Conservation (phyloP, 2,888 invertebrate genomes). For the Metacarcinus magister region DNA sequence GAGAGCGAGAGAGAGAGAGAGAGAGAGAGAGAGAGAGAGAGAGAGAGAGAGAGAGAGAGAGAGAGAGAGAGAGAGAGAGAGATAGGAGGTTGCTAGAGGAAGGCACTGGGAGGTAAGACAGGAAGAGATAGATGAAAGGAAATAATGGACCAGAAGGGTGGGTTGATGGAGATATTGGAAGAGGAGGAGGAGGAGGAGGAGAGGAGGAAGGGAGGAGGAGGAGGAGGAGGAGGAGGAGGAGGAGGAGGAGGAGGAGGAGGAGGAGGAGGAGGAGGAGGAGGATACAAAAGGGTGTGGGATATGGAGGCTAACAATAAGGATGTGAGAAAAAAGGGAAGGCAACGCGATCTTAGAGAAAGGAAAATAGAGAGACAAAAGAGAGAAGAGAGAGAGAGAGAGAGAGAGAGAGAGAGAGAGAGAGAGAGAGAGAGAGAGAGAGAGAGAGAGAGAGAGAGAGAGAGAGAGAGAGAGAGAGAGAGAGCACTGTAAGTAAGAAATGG, state of each 20-base stretch:
- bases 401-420: conserved; percentile 20
- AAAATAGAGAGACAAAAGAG: no score
- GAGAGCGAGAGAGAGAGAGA: conserved; percentile 14
- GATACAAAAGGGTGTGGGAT: neutral
- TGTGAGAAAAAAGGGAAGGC: neutral
- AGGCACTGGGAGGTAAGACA: neutral
- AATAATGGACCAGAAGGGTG: neutral
- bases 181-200: neutral
- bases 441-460: neutral
- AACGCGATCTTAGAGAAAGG: neutral
- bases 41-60: neutral
- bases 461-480: neutral
- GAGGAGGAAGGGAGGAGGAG: no score
- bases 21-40: neutral
- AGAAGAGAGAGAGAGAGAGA: neutral
- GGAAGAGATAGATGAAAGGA: neutral
- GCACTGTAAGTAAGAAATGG: neutral
- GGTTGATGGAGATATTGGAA: neutral
- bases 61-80: neutral
- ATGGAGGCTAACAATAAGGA: neutral
- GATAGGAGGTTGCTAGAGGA: no score
- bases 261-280: neutral
- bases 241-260: neutral
- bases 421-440: conserved; percentile 9
- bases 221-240: no score